These are phyloP conservation scores for Pseudois nayaur DNA, from an alignment of 2,113 vertebrate genomes.

Conservation along the genomic window DNA sequence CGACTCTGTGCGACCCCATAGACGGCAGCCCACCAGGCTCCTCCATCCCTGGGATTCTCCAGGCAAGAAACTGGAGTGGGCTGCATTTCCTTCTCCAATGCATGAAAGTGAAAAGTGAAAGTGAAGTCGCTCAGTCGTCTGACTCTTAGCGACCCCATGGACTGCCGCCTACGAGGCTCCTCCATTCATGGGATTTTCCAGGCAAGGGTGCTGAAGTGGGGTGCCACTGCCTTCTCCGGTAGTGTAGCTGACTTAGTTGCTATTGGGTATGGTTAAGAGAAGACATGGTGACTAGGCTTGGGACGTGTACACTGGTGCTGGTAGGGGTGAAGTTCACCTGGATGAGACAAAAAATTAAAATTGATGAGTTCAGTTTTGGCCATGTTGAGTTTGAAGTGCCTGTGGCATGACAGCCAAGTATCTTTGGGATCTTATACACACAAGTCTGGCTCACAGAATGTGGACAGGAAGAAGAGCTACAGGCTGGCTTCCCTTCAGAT, in stretches of 20 bases:
- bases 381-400: not conserved
- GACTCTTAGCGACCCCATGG: rapidly evolving
- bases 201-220: not conserved
- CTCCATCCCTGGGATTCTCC: not conserved
- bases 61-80: not conserved
- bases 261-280: not conserved
- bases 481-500: not conserved
- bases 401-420: not conserved
- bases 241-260: not conserved
- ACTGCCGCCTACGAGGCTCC: not conserved
- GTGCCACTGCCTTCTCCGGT: not conserved
- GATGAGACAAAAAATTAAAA: not conserved
- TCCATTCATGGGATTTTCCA: not conserved
- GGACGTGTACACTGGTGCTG: not conserved
- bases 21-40: no score
- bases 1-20: no score
- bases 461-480: not conserved
- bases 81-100: not conserved
- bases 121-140: no score
- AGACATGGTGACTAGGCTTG: not conserved
- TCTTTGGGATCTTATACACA: not conserved
- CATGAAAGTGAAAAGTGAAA: not conserved
- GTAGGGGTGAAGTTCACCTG: not conserved
- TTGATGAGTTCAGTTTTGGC: not conserved
- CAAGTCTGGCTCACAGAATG: not conserved